Base-by-base conservation (phyloP, 2,113 vertebrate species). In the Nycticebus coucang region DNA sequence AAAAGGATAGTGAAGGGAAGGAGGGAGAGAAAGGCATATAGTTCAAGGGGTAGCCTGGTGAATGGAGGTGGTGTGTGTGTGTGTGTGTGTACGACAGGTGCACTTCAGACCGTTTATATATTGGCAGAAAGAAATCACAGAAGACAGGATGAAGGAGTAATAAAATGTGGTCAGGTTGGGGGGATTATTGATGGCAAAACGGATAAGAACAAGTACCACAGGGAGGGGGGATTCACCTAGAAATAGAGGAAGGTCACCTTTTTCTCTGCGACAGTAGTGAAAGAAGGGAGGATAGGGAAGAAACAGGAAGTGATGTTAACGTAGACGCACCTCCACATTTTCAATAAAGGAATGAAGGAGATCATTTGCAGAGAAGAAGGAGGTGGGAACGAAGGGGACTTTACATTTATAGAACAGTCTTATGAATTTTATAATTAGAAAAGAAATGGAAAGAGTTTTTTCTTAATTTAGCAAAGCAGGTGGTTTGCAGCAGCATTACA, bases 341-440 rank as follows among this genome's bases (percentile, higher is more conserved):
- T 95, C 35, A 92, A 45, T 35, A 62, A 89, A 91, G 60, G 55
- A 72, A 64, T 74, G n/a, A 82, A 64, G 5, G 9, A 71, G 60
- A 59, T 85, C 26, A 94, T 66, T 60, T 77, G 11, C 4, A 72
- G 80, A 80, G 68, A 89, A 80, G 68, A 89, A 96, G 37, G 26
- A 50, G 45, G 66, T 69, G 13, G 7, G 60, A 69, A 30, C 35
- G 33, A 86, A 83, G 24, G 30, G 22, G n/a, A 10, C 53, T 89
- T 92, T 72, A 59, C 77, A 68, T 18, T 60, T 74, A 62, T 78
- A 79, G 57, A 79, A 81, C 7, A 74, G 37, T 72, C 79, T 95
- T 50, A 17, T 86, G 37, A 87, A 82, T 68, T 83, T 79, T 92
- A 78, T 81, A 89, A 83, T 78, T 82, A 94, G 93, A 84, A 96